Base-by-base conservation (phyloP, 2,113 vertebrate genomes). In the Forbesichthys papilliferus region DNA sequence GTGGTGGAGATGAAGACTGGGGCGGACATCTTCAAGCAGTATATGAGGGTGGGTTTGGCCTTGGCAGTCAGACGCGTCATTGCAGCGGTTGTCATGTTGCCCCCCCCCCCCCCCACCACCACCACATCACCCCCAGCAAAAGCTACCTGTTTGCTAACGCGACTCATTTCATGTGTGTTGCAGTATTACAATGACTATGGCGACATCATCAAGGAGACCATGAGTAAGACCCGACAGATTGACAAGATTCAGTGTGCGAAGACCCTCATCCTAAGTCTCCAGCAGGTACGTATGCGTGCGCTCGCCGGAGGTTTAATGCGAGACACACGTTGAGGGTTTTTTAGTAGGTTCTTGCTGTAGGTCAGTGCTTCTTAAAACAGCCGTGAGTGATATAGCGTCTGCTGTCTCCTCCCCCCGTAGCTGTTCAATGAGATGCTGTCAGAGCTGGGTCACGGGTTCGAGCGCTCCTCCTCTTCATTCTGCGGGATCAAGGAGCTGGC, bases 211-310 rank as follows among this genome's bases (percentile, higher is more conserved):
- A 99, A 99, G 91, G 98, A 99, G 92, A 99, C 98, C 0, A 98
- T 99, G 98, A 99, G 97, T 89, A 99, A 98, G 91, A 98, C 97
- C 54, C 93, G 98, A 78, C 97, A 98, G 86, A 97, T 97, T 61
- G 97, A 99, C 87, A 99, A 99, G 93, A 98, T 99, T 86, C 98
- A 99, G 55, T 99, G 98, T 94, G 98, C 98, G 87, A 99, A 99
- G 91, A 99, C 98, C 0, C 95, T 99, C 81, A 98, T 99, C 88
- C 95, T 99, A 89, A 99, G 98, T 90, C 93, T 99, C 85, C 98
- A 99, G 86, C 96, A 99, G 96, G 98, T 99, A 90, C 87, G 95
- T 83, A 7, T 12, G 3, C 55, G n/a, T 3, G 27, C n/a, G 6
- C 46, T 27, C 11, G 6, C 5, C 3, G 53, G 6, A 20, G 18